Evolutionary conservation across 1,140 invertebrate species (phyloP).

Genomic region (Sycophaga agraensis): DNA sequence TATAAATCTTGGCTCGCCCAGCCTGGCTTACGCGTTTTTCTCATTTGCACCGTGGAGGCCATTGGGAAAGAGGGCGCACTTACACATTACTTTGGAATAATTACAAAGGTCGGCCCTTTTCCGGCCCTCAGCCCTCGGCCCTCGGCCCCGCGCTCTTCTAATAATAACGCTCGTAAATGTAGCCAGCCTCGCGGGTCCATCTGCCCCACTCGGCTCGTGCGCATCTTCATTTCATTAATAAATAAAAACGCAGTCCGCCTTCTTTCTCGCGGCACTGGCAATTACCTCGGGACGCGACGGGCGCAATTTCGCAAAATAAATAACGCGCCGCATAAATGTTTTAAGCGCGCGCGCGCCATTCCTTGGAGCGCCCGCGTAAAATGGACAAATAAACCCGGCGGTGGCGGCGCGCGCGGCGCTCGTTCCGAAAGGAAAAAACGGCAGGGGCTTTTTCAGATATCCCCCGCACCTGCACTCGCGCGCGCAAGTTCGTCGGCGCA

Average conservation of each 20-base stretch:
- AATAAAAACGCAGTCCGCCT: conserved; percentile 20
- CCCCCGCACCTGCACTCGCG: too few species aligned
- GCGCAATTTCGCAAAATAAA: conserved; percentile 22
- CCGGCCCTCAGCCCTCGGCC: too few species aligned
- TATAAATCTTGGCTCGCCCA: too few species aligned
- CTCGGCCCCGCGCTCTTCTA: conserved; percentile 1
- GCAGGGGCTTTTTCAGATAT: too few species aligned
- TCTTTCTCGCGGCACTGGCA: neutral
- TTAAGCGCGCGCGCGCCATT: conserved; percentile 9
- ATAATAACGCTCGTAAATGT: conserved; percentile 14
- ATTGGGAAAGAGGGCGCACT: too few species aligned
- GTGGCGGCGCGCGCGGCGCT: too few species aligned
- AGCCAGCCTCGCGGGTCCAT: neutral
- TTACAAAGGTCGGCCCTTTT: too few species aligned
- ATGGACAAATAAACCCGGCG: conserved; percentile 19
- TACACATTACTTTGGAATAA: too few species aligned
- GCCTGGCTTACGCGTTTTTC: too few species aligned
- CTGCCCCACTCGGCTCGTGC: too few species aligned
- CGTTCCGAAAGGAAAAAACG: conserved; percentile 1
- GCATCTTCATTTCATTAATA: conserved; percentile 24
- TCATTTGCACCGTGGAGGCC: too few species aligned
- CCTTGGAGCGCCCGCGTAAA: conserved; percentile 11
- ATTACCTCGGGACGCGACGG: neutral
- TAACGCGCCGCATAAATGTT: conserved; percentile 22
- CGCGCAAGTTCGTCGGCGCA: too few species aligned